Evolutionary conservation across 2,113 vertebrate genomes (phyloP), one percentile per base, ranked within the genome.

Genomic region (Coryphaenoides rupestris): DNA sequence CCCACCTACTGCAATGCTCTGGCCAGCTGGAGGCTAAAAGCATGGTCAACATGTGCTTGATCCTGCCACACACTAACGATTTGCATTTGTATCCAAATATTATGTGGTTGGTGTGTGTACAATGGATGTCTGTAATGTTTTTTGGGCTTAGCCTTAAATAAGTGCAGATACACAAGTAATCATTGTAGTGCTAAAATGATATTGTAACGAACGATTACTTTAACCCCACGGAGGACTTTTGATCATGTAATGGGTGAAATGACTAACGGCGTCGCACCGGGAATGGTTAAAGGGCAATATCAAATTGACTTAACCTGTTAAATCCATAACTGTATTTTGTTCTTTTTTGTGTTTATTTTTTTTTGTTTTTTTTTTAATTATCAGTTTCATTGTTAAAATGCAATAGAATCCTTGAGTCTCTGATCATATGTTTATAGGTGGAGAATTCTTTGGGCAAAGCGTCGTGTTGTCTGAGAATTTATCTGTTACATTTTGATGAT

Each of bases 111-210:
- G n/a, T n/a, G n/a, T n/a, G n/a, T n/a, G n/a, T n/a, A n/a, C n/a
- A 79, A 74, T 73, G 67, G 73, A 79, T 81, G 79, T 81, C 64
- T 79, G 69, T 84, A 78, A 83, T 78, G 75, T n/a, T 87, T 80
- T 70, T 78, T 78, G 69, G 84, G 78, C 83, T 79, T 83, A 78
- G 78, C 84, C 85, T 84, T 86, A 81, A 78, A 69, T 78, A 60
- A 81, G 70, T 72, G 72, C 69, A 12, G 73, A 80, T 69, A 84
- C 75, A 76, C 55, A 72, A 81, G 66, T 84, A 78, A 78, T 79
- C 68, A 79, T 81, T 74, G 81, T 86, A 78, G 76, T 84, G 66
- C 73, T 86, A 79, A n/a, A 82, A 82, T 66, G 67, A 77, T 77
- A 77, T 68, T 73, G 75, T 81, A 77, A 73, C 60, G 10, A 58